Evolutionary conservation across 2,113 vertebrate species (phyloP).

Genomic region (Phainopepla nitens): DNA sequence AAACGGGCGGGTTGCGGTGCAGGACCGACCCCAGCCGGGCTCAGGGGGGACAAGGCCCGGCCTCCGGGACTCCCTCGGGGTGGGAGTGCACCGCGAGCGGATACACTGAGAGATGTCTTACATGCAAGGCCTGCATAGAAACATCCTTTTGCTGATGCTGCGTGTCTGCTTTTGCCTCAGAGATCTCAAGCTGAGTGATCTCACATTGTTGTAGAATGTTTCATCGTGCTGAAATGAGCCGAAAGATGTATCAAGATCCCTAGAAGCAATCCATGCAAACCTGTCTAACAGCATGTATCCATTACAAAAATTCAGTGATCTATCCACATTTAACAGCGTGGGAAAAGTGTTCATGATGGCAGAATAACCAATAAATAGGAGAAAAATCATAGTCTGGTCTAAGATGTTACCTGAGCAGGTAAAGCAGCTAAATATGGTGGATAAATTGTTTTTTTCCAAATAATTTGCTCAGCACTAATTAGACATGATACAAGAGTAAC

Average conservation of each 20-base stretch:
- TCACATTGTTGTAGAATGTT: neutral
- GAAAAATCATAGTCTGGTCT: neutral
- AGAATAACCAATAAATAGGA: neutral
- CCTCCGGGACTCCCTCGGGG: neutral
- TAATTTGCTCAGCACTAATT: neutral
- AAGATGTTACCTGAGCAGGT: neutral
- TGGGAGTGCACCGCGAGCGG: neutral
- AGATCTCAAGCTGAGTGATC: neutral
- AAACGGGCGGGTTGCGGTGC: neutral
- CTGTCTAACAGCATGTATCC: neutral
- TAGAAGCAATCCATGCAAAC: neutral
- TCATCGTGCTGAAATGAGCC: neutral
- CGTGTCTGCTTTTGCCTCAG: accelerated
- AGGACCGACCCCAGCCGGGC: neutral
- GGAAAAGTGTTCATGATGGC: neutral
- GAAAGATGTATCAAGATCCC: neutral
- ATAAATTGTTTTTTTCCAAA: neutral
- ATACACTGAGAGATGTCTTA: accelerated
- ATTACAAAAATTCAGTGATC: neutral
- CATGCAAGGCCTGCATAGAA: neutral
- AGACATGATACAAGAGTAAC: neutral
- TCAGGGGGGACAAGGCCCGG: neutral
- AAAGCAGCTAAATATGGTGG: neutral
- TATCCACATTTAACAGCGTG: neutral
- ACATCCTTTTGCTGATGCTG: accelerated